Percentiles rank a stretch among this genome's conserved stretches.
These are phyloP conservation scores for Micromys minutus DNA, from an alignment of 2,113 vertebrate genomes.

Conservation along the genomic window DNA sequence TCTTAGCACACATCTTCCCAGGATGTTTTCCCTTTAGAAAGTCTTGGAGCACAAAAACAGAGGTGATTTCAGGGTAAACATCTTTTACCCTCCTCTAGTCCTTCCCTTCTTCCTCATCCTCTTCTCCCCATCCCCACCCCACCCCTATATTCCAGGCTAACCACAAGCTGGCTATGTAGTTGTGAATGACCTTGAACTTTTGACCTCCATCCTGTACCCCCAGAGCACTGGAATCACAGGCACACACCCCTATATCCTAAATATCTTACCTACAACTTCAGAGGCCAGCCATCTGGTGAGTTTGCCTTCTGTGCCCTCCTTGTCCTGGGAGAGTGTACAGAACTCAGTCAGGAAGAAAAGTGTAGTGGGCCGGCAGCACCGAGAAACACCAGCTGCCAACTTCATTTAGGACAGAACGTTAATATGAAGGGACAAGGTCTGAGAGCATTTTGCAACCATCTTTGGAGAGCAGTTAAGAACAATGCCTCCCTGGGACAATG, in stretches of 20 bases:
- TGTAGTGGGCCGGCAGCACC: fast-evolving
- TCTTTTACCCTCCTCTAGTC: not conserved
- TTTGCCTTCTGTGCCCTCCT: not conserved
- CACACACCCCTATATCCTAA: not conserved
- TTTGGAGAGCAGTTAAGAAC: not conserved
- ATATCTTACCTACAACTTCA: not conserved
- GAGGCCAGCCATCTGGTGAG: not conserved
- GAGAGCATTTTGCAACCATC: not conserved
- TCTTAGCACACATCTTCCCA: not conserved
- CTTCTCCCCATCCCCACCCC: too few relatives aligned
- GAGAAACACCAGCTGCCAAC: constrained; percentile 9
- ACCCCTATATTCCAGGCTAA: not conserved
- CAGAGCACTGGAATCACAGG: not conserved
- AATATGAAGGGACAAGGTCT: not conserved
- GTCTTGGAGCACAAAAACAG: not conserved
- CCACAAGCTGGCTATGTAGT: not conserved
- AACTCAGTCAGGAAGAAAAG: constrained; percentile 30
- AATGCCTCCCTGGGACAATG: not conserved
- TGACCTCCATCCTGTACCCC: not conserved
- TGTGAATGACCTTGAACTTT: not conserved
- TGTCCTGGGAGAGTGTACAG: not conserved
- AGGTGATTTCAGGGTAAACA: not conserved
- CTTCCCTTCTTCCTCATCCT: not conserved
- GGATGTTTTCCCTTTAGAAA: not conserved
- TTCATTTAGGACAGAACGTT: not conserved